Base-by-base conservation (phyloP, 2,113 vertebrate genomes). In the Polypterus senegalus region DNA sequence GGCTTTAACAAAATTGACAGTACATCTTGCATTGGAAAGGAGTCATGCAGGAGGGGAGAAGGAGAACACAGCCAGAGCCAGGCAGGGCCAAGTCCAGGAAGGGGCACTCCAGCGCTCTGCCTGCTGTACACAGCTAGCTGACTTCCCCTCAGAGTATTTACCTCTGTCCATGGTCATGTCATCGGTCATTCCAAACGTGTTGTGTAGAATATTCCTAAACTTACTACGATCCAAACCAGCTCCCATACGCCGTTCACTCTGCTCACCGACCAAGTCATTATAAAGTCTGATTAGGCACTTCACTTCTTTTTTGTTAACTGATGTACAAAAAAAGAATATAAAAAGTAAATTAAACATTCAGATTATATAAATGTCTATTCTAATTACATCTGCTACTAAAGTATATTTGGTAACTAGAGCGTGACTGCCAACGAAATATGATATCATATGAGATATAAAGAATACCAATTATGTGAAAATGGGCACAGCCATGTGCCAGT, bases 81-180 rank as follows among this genome's bases (percentile, higher is more conserved):
- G 27, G 27, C 27, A 27, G 27, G 27, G 27, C 27, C 27, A 27
- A 27, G 27, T 27, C 27, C 27, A 27, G 27, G 27, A 27, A 27
- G 27, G 27, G 27, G 27, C 27, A 27, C 27, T 27, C 27, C 27
- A 27, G 27, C 27, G 27, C 27, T 27, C 27, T 27, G 27, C 27
- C 27, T 27, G 27, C 27, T 27, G 27, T 27, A 27, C 27, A 27
- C 27, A 27, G 27, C 27, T 1, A 27, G 27, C 2, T 27, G 27
- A 27, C 27, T 1, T 27, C 27, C 27, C 27, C 27, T 27, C 27
- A 27, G 27, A 27, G 27, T 27, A 27, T 65, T 70, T 78, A 97
- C 96, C 91, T 87, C 90, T 82, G 61, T 97, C 92, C 88, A 91
- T 76, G 9, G 95, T 81, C 80, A 88, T 79, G 54, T 92, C 86